Evolutionary conservation across 2,113 vertebrate species (phyloP).

Genomic region (Hippocampus barbouri): DNA sequence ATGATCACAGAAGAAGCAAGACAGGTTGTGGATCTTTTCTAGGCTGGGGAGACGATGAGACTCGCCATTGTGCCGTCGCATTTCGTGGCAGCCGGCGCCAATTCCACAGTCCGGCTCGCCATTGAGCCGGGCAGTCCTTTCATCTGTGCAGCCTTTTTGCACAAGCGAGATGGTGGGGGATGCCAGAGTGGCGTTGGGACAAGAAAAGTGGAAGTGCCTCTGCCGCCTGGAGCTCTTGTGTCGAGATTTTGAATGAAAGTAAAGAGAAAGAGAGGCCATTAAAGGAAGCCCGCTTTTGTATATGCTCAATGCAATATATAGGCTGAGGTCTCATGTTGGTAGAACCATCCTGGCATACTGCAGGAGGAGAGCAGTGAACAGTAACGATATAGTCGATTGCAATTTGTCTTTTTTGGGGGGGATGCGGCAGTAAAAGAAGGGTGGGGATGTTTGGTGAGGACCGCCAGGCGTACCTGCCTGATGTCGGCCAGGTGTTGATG

Average conservation of each 20-base stretch:
- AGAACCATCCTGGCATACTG: constrained; percentile 39
- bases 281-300: constrained; percentile 34
- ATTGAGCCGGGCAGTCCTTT: constrained; percentile 56
- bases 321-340: constrained; percentile 20
- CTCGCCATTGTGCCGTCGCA: constrained; percentile 47
- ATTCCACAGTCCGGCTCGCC: constrained; percentile 59
- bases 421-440: constrained; percentile 5
- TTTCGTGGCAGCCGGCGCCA: constrained; percentile 41
- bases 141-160: constrained; percentile 60
- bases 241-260: constrained; percentile 35
- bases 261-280: constrained; percentile 25
- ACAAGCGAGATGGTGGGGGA: constrained; percentile 34
- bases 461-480: constrained; percentile 58
- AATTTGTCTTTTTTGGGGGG: neutral
- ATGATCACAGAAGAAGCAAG: too few relatives aligned
- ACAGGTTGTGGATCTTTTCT: constrained; percentile 4
- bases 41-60: constrained; percentile 34
- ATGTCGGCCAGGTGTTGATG: constrained; percentile 53
- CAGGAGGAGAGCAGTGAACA: constrained; percentile 18
- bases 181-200: constrained; percentile 29
- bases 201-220: constrained; percentile 58
- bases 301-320: constrained; percentile 37
- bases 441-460: constrained; percentile 51
- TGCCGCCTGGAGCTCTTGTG: constrained; percentile 54
- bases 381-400: constrained; percentile 13